phyloP scores from a whole-genome alignment of 2,113 vertebrate genomes.

The Prochilodus magdalenae region DNA sequence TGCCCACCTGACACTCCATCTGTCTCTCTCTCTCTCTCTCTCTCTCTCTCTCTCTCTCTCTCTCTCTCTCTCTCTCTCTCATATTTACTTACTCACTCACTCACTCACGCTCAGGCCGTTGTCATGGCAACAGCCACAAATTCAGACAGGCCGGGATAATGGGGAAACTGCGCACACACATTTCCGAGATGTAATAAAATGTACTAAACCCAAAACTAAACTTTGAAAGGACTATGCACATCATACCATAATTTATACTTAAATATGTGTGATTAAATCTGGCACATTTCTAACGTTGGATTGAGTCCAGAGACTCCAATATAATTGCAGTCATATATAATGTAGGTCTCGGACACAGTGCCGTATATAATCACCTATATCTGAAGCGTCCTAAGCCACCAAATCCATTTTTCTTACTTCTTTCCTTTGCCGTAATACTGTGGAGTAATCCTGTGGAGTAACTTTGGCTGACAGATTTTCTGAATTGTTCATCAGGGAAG shows the following conservation, averaged over 20 bases:
- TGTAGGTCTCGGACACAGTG: background rate
- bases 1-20: no score
- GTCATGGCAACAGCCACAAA: slow-evolving; percentile 19
- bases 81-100: no score
- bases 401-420: slow-evolving; percentile 20
- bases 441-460: background rate
- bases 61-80: slow-evolving; percentile 12
- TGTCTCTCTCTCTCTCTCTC: background rate
- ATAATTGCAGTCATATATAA: slow-evolving; percentile 5
- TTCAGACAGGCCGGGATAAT: background rate
- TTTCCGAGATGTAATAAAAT: slow-evolving; percentile 17
- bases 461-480: slow-evolving; percentile 10
- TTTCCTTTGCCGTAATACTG: background rate
- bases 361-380: background rate
- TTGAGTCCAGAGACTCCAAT: background rate
- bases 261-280: slow-evolving; percentile 3
- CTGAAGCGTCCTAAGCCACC: background rate
- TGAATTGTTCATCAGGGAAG: slow-evolving; percentile 1
- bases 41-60: background rate
- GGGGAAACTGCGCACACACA: background rate
- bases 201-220: background rate
- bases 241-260: background rate
- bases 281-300: background rate
- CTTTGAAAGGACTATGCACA: slow-evolving; percentile 8
- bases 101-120: background rate